Conservation (phyloP, 2,888 invertebrate genomes). For the Andrena bucephala region DNA sequence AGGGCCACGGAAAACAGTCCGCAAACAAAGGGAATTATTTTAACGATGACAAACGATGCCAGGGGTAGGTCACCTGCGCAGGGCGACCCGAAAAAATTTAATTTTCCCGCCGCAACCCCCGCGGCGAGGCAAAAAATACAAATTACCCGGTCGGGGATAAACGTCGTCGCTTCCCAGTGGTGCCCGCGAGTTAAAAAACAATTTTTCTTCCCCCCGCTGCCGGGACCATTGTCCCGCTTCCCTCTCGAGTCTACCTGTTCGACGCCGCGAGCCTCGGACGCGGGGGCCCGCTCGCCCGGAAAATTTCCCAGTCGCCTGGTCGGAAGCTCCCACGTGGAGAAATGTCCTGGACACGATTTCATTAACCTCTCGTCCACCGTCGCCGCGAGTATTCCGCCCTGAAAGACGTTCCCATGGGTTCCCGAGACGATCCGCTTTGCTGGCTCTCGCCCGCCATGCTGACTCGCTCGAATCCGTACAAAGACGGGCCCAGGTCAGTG, state of each 20-base stretch:
- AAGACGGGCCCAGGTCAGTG: slow-evolving; percentile 31
- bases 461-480: slow-evolving; percentile 14
- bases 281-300: slow-evolving; percentile 72
- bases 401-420: not conserved
- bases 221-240: slow-evolving; percentile 52
- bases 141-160: slow-evolving; percentile 76
- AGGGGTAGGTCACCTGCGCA: slow-evolving; percentile 37
- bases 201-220: slow-evolving; percentile 74
- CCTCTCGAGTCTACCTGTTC: slow-evolving; percentile 67
- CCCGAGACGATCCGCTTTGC: not conserved
- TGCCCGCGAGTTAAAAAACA: slow-evolving; percentile 77
- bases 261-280: slow-evolving; percentile 20
- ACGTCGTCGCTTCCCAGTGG: slow-evolving; percentile 67
- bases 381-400: slow-evolving; percentile 52
- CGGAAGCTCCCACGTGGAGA: slow-evolving; percentile 80
- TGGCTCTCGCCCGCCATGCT: slow-evolving; percentile 10
- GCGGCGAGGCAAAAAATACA: slow-evolving; percentile 74
- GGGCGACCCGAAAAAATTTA: slow-evolving; percentile 70
- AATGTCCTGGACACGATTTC: slow-evolving; percentile 81
- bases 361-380: slow-evolving; percentile 69
- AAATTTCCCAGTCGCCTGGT: slow-evolving; percentile 71
- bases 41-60: slow-evolving; percentile 81
- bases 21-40: slow-evolving; percentile 77
- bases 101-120: slow-evolving; percentile 78
- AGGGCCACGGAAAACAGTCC: slow-evolving; percentile 22